These are phyloP conservation scores for Cancer borealis DNA, from an alignment of 2,888 invertebrate genomes.

Conservation along the genomic window DNA sequence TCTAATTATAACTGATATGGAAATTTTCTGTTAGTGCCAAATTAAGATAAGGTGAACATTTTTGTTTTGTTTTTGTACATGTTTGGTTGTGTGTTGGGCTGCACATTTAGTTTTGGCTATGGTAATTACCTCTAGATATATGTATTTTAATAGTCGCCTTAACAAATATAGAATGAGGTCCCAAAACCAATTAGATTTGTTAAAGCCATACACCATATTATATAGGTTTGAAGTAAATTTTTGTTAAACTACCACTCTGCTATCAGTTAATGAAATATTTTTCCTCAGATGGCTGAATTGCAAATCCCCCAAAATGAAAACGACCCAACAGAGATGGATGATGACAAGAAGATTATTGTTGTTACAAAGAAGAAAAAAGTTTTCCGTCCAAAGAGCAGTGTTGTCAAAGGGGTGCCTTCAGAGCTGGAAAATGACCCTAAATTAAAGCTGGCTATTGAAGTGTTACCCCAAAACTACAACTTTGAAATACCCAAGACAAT, in stretches of 20 bases:
- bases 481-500: conserved; percentile 99
- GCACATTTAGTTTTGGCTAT: no score
- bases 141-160: no score
- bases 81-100: no score
- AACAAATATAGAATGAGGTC: no score
- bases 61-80: no score
- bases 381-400: conserved; percentile 80
- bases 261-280: neutral
- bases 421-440: conserved; percentile 88
- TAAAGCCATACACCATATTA: no score
- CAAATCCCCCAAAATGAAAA: neutral
- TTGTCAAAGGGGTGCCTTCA: conserved; percentile 89
- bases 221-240: neutral
- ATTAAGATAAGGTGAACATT: no score
- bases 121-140: no score
- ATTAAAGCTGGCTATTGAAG: conserved; percentile 86
- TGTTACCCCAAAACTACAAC: conserved; percentile 95
- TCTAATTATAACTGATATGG: no score
- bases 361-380: conserved; percentile 62
- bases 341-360: conserved; percentile 27
- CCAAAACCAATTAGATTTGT: no score
- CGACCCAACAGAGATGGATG: neutral
- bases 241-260: neutral
- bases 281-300: neutral
- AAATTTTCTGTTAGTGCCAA: no score